phyloP scores from a whole-genome alignment of 2,797 vertebrate genomes.

The Danionella dracula region DNA sequence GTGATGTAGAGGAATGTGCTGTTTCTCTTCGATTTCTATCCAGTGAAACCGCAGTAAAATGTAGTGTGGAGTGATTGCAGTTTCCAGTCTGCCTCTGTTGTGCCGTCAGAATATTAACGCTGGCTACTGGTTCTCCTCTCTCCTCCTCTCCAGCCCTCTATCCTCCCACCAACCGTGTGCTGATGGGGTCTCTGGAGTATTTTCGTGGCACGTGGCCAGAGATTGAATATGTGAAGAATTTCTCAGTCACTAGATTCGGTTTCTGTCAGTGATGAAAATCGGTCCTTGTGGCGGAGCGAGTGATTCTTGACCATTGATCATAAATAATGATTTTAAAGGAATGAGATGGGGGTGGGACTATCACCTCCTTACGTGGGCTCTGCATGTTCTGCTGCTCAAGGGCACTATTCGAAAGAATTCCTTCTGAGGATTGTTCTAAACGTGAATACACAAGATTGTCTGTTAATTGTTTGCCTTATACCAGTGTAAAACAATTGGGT shows the following conservation, averaged over 20 bases:
- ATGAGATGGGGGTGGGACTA: too few species aligned
- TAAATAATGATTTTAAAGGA: neutral
- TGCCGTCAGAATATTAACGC: conserved; percentile 51
- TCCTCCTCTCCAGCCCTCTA: neutral
- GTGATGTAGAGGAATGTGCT: neutral
- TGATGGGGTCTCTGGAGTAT: conserved; percentile 28
- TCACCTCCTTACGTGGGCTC: neutral
- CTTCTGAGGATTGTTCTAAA: neutral
- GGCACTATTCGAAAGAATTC: neutral
- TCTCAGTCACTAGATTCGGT: too few species aligned
- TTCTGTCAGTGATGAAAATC: neutral
- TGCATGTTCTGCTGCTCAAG: neutral
- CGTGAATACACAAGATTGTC: too few species aligned
- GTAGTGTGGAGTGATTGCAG: conserved; percentile 9
- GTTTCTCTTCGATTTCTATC: neutral
- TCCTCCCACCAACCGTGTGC: conserved; percentile 16
- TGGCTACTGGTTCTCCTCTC: neutral
- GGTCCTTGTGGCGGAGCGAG: too few species aligned
- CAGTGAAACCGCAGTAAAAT: conserved; percentile 24
- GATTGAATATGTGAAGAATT: conserved; percentile 35
- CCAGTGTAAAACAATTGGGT: too few species aligned
- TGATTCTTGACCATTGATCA: conserved; percentile 35
- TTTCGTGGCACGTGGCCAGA: conserved; percentile 33
- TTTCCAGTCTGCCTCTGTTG: conserved; percentile 16
- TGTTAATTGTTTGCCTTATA: too few species aligned